phyloP scores from a whole-genome alignment of 2,797 vertebrate genomes.

The Muscicapa comitata region DNA sequence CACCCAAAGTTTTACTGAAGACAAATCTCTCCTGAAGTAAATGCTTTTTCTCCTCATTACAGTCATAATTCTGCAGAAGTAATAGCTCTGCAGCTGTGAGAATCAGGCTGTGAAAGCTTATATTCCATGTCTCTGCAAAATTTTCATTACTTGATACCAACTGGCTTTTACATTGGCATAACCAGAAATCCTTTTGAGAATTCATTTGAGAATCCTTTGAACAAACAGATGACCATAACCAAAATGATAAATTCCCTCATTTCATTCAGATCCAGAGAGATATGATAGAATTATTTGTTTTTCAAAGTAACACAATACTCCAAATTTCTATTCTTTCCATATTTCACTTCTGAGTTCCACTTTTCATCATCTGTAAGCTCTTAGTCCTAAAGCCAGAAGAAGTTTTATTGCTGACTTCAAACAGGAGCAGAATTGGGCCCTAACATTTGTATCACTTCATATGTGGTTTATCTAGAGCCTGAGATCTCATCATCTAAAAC shows the following conservation, averaged over 20 bases:
- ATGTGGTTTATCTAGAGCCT: slow-evolving; percentile 7
- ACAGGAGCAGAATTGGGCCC: slow-evolving; percentile 34
- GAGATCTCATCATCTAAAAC: slow-evolving; percentile 14
- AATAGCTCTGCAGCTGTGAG: background rate
- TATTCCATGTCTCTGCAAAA: background rate
- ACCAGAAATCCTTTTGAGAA: background rate
- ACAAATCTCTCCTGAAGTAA: background rate
- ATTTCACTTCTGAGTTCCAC: background rate
- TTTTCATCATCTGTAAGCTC: slow-evolving; percentile 42
- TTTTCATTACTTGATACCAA: background rate
- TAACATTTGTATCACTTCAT: slow-evolving; percentile 13
- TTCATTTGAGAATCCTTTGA: background rate
- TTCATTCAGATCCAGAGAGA: background rate
- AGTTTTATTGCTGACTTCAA: slow-evolving; percentile 53
- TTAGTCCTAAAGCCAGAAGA: slow-evolving; percentile 5
- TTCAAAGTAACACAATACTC: background rate
- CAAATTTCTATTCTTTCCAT: background rate
- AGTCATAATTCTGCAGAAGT: background rate
- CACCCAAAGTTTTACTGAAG: background rate
- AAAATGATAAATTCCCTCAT: background rate
- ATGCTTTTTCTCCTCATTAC: background rate
- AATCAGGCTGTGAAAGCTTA: background rate
- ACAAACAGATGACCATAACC: background rate
- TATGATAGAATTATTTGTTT: background rate
- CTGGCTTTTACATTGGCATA: background rate